phyloP scores from a whole-genome alignment of 2,113 vertebrate genomes.

The Procavia capensis region DNA sequence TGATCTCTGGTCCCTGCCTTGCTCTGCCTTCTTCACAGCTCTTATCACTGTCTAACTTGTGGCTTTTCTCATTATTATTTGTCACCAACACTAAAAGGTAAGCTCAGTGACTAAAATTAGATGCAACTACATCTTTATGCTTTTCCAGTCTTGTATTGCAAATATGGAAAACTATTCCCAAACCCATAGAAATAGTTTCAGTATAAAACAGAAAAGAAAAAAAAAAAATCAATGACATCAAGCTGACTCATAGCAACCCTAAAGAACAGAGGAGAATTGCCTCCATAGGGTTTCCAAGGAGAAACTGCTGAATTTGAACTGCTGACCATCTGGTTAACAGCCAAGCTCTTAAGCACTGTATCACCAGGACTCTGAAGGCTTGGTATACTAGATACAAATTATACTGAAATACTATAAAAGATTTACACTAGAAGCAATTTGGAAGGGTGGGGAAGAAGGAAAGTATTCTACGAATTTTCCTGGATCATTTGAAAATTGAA shows the following conservation, averaged over 20 bases:
- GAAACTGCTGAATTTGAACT: too few species aligned
- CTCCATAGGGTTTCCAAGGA: too few species aligned
- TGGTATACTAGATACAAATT: not conserved
- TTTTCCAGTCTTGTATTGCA: slow-evolving; percentile 26
- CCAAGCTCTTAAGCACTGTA: too few species aligned
- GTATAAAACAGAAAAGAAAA: too few species aligned
- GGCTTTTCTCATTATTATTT: not conserved
- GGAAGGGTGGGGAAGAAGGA: not conserved
- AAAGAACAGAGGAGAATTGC: too few species aligned
- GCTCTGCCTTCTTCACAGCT: not conserved
- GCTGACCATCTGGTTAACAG: too few species aligned
- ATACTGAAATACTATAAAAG: not conserved
- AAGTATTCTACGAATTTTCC: slow-evolving; percentile 23
- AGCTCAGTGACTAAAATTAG: not conserved
- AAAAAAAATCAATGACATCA: too few species aligned
- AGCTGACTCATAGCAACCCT: too few species aligned
- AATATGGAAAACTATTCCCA: not conserved
- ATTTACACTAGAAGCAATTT: not conserved
- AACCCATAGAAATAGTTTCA: not conserved
- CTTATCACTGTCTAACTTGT: not conserved
- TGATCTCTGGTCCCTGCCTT: not conserved
- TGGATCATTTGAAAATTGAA: slow-evolving; percentile 48
- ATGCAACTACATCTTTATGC: not conserved
- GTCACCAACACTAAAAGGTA: not conserved
- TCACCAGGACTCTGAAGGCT: not conserved